These are phyloP conservation scores for Cinclus cinclus DNA, from an alignment of 2,113 vertebrate species.

Conservation along the genomic window DNA sequence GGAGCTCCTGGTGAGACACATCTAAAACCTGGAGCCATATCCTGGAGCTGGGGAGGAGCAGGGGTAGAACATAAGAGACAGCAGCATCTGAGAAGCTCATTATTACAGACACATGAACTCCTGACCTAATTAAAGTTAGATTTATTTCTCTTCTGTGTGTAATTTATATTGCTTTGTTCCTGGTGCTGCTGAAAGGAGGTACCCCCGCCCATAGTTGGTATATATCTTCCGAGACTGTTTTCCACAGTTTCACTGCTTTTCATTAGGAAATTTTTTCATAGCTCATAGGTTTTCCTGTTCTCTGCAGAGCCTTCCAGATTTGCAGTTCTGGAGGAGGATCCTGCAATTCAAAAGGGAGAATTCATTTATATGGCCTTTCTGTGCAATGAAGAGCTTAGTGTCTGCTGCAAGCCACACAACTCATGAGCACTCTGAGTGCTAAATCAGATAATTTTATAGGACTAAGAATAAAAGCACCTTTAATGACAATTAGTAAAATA, in stretches of 20 bases:
- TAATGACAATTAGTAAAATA: background rate
- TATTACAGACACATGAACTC: background rate
- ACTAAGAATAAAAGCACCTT: background rate
- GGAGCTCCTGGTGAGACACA: background rate
- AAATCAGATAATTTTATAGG: background rate
- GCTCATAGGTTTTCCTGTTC: background rate
- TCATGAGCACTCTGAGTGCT: background rate
- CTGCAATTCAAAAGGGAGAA: background rate
- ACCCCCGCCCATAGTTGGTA: background rate
- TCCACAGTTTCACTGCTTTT: background rate
- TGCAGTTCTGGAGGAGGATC: background rate
- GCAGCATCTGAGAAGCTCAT: background rate
- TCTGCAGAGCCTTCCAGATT: background rate
- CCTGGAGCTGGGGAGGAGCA: background rate
- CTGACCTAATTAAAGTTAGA: background rate
- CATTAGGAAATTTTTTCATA: background rate
- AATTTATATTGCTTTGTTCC: background rate
- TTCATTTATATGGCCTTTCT: background rate
- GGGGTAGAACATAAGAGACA: background rate
- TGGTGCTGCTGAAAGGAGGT: background rate
- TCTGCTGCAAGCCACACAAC: background rate
- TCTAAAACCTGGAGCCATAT: constrained; percentile 27
- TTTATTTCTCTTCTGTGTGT: background rate
- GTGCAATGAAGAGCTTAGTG: background rate
- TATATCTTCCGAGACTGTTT: background rate